Conservation (phyloP, 2,888 invertebrate genomes). For the Linyphia triangularis region DNA sequence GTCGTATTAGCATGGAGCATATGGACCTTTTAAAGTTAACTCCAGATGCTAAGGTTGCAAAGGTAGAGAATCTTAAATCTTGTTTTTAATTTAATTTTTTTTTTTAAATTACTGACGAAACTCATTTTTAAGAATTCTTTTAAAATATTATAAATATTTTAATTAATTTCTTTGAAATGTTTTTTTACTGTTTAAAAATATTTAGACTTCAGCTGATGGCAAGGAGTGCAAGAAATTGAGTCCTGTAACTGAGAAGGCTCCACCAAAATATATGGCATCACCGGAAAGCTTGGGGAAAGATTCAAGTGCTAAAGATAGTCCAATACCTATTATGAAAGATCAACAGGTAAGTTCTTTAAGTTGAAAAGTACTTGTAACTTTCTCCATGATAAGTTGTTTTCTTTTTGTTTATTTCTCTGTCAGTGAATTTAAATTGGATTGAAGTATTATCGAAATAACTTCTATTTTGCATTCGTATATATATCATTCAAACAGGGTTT, state of each 20-base stretch:
- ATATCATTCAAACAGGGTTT: too few relatives aligned
- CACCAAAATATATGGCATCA: not conserved
- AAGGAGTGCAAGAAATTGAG: conserved; percentile 50
- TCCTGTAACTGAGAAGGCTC: conserved; percentile 54
- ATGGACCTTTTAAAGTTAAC: conserved; percentile 94
- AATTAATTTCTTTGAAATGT: not conserved
- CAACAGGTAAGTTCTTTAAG: not conserved
- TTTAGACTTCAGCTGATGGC: conserved; percentile 27
- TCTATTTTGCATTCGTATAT: too few relatives aligned
- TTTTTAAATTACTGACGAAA: too few relatives aligned
- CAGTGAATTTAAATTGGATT: too few relatives aligned
- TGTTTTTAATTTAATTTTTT: not conserved
- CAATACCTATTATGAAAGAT: conserved; percentile 20
- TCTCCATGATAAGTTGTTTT: not conserved
- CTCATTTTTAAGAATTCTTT: not conserved
- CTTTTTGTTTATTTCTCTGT: not conserved
- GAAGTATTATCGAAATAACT: too few relatives aligned
- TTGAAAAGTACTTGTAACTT: too few relatives aligned
- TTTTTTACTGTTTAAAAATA: not conserved
- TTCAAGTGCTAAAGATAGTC: conserved; percentile 30
- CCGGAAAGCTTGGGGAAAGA: conserved; percentile 30
- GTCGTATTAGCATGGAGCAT: conserved; percentile 91
- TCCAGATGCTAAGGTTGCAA: conserved; percentile 84
- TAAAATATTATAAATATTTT: not conserved
- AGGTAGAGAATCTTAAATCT: conserved; percentile 28